Conservation (phyloP, 2,113 vertebrate species). For the Orientallactaga bullata region DNA sequence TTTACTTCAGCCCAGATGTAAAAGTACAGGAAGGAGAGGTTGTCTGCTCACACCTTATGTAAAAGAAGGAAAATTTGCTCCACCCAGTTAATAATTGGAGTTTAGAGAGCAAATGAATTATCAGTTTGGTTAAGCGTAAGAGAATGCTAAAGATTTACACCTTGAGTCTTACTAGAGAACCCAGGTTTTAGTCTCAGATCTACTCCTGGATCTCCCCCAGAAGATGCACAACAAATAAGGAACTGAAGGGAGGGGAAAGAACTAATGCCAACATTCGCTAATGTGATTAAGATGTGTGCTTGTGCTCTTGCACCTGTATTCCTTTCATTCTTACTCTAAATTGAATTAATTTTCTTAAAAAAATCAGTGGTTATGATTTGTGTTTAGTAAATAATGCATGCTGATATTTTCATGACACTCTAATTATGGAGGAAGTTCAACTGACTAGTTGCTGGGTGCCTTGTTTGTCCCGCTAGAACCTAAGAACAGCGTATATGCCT, state of each 20-base stretch:
- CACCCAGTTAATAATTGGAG: neutral
- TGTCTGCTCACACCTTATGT: neutral
- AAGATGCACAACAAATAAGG: slow-evolving; percentile 8
- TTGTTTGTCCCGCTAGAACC: neutral
- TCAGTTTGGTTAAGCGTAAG: neutral
- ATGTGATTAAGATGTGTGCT: neutral
- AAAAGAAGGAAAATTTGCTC: slow-evolving; percentile 18
- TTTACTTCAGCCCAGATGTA: neutral
- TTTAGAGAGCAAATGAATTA: neutral
- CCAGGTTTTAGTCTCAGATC: neutral
- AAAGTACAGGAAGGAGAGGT: neutral
- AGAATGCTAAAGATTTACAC: neutral
- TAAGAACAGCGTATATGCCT: neutral
- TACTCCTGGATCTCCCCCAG: neutral
- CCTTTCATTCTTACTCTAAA: slow-evolving; percentile 36
- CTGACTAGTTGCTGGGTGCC: neutral
- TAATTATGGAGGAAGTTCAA: slow-evolving; percentile 21
- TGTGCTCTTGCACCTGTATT: neutral
- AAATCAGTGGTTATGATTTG: slow-evolving; percentile 38
- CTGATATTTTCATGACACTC: slow-evolving; percentile 58
- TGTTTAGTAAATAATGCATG: slow-evolving; percentile 43
- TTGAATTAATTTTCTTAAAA: slow-evolving; percentile 51
- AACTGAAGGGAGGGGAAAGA: neutral
- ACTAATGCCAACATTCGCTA: neutral
- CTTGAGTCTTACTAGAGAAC: neutral